phyloP scores from a whole-genome alignment of 1,140 invertebrate species.

The Heliconius congener region DNA sequence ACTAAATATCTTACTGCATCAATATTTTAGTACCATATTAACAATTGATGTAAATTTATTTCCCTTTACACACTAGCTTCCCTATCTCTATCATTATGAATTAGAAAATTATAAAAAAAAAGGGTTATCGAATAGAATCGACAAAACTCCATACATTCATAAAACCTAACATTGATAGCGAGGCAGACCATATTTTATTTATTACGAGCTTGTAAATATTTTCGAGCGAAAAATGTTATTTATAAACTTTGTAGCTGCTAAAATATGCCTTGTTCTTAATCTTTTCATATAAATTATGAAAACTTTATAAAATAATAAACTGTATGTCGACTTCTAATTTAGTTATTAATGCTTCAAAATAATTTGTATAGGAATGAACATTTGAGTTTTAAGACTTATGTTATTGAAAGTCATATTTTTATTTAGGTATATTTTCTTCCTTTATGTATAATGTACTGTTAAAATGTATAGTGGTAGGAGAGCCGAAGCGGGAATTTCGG shows the following conservation, averaged over 20 bases:
- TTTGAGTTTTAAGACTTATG: not conserved
- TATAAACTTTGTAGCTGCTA: constrained; percentile 17
- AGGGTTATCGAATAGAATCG: no score
- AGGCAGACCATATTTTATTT: not conserved
- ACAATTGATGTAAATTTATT: no score
- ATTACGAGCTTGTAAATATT: constrained; percentile 2
- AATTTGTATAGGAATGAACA: not conserved
- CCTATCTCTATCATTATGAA: no score
- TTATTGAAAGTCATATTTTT: not conserved
- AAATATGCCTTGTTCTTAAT: constrained; percentile 17
- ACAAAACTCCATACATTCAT: no score
- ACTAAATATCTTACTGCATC: no score
- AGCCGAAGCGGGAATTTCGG: no score
- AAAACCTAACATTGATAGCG: not conserved
- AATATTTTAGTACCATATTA: no score
- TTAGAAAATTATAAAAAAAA: no score
- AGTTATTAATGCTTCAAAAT: not conserved
- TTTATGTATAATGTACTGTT: no score
- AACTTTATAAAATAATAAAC: not conserved
- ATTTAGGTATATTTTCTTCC: not conserved
- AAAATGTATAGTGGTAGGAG: no score
- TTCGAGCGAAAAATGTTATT: constrained; percentile 6
- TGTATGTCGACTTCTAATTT: not conserved
- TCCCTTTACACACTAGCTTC: no score
- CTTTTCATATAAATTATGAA: constrained; percentile 1